phyloP scores from a whole-genome alignment of 1,140 invertebrate genomes.

The Venustaconcha ellipsiformis region DNA sequence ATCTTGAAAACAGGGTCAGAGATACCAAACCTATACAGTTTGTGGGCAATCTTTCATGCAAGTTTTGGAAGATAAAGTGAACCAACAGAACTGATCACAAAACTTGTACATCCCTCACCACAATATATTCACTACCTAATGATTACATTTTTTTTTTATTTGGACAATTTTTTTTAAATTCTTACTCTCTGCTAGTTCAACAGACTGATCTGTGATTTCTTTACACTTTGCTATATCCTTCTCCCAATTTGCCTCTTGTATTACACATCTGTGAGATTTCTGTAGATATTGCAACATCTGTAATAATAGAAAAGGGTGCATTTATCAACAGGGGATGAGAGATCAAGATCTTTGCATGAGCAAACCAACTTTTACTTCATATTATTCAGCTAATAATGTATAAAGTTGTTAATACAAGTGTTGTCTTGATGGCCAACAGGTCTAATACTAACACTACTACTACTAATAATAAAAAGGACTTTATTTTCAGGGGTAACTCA shows the following conservation, averaged over 20 bases:
- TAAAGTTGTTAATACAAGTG: too few relatives aligned
- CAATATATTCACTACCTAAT: neutral
- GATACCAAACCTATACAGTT: too few relatives aligned
- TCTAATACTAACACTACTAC: too few relatives aligned
- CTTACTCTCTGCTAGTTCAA: slow-evolving; percentile 61
- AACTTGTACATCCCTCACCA: neutral
- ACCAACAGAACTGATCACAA: neutral
- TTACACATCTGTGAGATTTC: slow-evolving; percentile 71
- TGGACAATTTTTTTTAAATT: neutral
- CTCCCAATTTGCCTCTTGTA: slow-evolving; percentile 74
- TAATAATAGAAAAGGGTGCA: slow-evolving; percentile 8
- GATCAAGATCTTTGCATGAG: too few relatives aligned
- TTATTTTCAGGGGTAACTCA: too few relatives aligned
- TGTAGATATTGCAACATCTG: slow-evolving; percentile 73
- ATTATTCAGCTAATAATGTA: too few relatives aligned
- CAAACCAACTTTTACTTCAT: too few relatives aligned
- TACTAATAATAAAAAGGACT: too few relatives aligned
- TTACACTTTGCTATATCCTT: slow-evolving; percentile 66
- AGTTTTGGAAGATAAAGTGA: neutral
- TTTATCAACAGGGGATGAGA: too few relatives aligned
- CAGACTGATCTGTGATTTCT: slow-evolving; percentile 51
- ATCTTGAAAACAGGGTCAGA: neutral
- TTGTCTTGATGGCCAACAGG: too few relatives aligned
- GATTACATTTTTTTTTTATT: neutral
- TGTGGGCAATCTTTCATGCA: neutral